Percentiles rank a stretch among this genome's conserved stretches.
These are phyloP conservation scores for Stegana nigrithorax DNA, from an alignment of 2,888 invertebrate species.

Conservation along the genomic window DNA sequence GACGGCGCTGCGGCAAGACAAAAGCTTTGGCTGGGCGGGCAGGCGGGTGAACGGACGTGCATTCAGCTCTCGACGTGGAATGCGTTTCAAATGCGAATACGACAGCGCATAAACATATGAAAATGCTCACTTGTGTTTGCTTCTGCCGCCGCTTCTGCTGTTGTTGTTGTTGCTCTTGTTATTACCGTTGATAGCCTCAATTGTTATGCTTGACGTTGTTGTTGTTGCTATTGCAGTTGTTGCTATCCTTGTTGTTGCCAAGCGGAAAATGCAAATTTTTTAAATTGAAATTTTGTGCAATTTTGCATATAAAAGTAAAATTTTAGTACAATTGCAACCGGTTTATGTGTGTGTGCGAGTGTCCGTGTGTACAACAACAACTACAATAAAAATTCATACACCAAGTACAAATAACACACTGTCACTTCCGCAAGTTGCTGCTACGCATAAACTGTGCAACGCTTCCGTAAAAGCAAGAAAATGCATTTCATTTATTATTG, in stretches of 20 bases:
- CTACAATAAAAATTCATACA: too few relatives aligned
- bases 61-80: neutral
- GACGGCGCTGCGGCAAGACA: too few relatives aligned
- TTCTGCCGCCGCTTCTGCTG: neutral
- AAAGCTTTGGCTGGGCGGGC: neutral
- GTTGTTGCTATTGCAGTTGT: neutral
- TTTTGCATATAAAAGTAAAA: constrained; percentile 26
- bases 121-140: too few relatives aligned
- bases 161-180: neutral
- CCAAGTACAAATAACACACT: too few relatives aligned
- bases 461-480: too few relatives aligned
- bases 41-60: neutral
- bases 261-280: constrained; percentile 37
- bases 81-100: neutral
- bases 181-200: neutral
- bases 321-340: neutral
- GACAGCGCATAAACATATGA: neutral
- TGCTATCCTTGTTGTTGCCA: too few relatives aligned
- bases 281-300: constrained; percentile 41
- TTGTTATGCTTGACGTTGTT: neutral
- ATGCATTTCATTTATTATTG: neutral
- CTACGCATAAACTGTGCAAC: too few relatives aligned
- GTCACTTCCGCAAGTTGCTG: too few relatives aligned
- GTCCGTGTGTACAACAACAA: constrained; percentile 20
- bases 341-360: constrained; percentile 5